phyloP scores from a whole-genome alignment of 1,140 invertebrate genomes.

The Octopus sinensis region DNA sequence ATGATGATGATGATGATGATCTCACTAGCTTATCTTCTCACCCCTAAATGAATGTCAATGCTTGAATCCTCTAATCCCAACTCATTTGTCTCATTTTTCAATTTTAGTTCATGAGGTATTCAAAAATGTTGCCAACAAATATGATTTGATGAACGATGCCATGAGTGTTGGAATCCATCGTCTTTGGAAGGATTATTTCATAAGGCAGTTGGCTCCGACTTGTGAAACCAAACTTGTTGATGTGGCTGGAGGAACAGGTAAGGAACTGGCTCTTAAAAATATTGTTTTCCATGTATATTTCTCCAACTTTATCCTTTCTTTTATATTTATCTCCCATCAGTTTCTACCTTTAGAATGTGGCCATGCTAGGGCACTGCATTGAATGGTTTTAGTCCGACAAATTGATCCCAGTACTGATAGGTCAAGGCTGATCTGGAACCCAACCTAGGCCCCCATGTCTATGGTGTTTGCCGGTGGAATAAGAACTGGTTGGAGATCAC shows the following conservation, averaged over 20 bases:
- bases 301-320: background rate
- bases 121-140: conserved; percentile 87
- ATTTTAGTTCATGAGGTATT: conserved; percentile 87
- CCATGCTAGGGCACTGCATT: too few species aligned
- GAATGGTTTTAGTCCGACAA: too few species aligned
- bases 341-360: too few species aligned
- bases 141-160: conserved; percentile 97
- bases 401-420: too few species aligned
- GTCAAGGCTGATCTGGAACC: too few species aligned
- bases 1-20: too few species aligned
- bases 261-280: background rate
- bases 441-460: too few species aligned
- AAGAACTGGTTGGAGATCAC: too few species aligned
- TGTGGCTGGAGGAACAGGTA: conserved; percentile 91
- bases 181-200: conserved; percentile 94
- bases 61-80: too few species aligned
- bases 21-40: too few species aligned
- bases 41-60: too few species aligned
- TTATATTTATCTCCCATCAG: background rate
- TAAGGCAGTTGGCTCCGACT: conserved; percentile 74
- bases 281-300: background rate
- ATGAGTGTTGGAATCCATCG: conserved; percentile 95
- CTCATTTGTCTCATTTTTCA: conserved; percentile 5
- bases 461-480: too few species aligned
- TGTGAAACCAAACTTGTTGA: conserved; percentile 81